Percentiles rank a stretch among this genome's conserved stretches.
phyloP scores from a whole-genome alignment of 2,113 vertebrate species.

The Tyto alba region DNA sequence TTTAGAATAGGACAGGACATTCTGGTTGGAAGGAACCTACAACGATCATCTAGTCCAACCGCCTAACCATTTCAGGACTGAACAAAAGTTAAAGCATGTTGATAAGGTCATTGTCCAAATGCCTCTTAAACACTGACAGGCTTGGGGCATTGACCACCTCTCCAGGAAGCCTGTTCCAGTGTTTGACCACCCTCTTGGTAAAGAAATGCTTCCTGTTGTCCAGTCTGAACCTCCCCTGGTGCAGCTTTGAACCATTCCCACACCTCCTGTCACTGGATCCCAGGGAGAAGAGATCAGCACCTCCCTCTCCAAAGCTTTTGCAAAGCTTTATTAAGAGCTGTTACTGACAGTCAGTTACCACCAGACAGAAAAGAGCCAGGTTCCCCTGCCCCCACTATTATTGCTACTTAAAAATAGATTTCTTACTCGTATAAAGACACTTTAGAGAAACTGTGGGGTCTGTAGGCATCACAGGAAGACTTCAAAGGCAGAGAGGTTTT shows the following conservation, averaged over 20 bases:
- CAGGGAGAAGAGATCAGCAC: background rate
- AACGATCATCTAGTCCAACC: rapidly evolving
- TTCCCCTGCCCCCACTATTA: background rate
- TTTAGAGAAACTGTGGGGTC: background rate
- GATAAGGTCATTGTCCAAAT: background rate
- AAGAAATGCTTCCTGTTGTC: background rate
- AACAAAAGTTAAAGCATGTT: background rate
- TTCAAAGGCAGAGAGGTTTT: background rate
- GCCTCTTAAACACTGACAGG: background rate
- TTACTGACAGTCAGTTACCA: background rate
- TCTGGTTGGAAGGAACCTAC: background rate
- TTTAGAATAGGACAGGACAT: background rate
- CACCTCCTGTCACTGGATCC: rapidly evolving
- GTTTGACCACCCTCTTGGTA: background rate
- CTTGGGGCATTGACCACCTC: background rate
- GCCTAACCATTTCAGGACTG: background rate
- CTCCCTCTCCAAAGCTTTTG: background rate
- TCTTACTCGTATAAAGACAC: background rate
- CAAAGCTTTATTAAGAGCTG: background rate
- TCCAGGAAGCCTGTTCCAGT: background rate
- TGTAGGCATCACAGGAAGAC: background rate
- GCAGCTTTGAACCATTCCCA: background rate
- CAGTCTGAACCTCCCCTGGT: background rate
- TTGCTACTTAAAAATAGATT: background rate
- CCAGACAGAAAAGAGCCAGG: background rate